Evolutionary conservation across 2,888 invertebrate genomes (phyloP), one percentile per base, ranked within the genome.

Genomic region (Tetragnatha montana): DNA sequence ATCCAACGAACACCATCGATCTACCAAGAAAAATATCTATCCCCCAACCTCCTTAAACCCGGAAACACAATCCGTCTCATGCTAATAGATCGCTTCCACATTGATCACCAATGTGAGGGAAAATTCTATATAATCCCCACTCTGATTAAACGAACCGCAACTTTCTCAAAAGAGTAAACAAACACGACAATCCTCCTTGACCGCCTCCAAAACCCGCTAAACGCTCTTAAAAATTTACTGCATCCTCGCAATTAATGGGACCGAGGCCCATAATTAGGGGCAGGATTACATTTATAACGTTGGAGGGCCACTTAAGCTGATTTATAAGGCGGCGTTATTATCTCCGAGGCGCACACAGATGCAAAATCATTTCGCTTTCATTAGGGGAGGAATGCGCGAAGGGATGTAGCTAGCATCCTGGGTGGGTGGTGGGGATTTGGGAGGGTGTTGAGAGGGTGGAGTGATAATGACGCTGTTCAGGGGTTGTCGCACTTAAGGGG

Each of bases 301-400:
- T 19, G 74, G 82, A 51, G 35, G 51, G 10, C 73, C 74, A 82
- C 82, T 82, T 82, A 74, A 35, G 73, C 82, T 82, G 82, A 82
- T 82, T 82, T 74, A 82, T 82, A 73, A 60, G 60, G 21, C 82
- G 0, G n/a, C 73, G 74, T 82, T 82, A 82, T 82, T 82, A 82
- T 82, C 82, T 35, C 82, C 22, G 49, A 35, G 51, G 19, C 73
- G 74, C 74, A 74, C 73, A 14, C 73, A 73, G 73, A 82, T 82
- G 82, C 82, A 82, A 73, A 82, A 82, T 82, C 82, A 73, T 73
- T 82, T 82, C 82, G 82, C 73, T 82, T 82, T 82, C 82, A 82
- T 82, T 82, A 82, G 82, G 35, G 21, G 50, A 73, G 73, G 74
- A 73, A 60, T 73, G 51, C 82, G 50, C 50, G 19, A 50, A 49